Percentiles rank a stretch among this genome's conserved stretches.
Evolutionary conservation across 2,888 invertebrate genomes (phyloP).

Genomic region (Andrena minutula): DNA sequence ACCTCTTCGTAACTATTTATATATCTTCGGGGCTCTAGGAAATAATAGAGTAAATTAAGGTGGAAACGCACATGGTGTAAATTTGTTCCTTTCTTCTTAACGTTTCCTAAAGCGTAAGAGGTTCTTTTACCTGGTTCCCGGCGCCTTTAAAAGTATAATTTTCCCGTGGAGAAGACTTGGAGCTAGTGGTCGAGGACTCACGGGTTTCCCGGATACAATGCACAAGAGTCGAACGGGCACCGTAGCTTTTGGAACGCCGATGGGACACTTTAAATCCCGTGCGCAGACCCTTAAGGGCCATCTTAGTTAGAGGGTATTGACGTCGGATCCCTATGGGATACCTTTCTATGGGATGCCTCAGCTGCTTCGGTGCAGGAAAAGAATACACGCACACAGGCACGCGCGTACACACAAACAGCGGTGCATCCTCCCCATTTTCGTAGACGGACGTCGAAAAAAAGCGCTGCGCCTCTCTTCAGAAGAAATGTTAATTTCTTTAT

Average conservation of each 20-base stretch:
- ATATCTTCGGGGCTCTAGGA: neutral
- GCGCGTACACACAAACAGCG: neutral
- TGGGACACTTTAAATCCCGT: conserved; percentile 50
- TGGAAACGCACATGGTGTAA: neutral
- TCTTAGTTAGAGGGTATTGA: conserved; percentile 77
- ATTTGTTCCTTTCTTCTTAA: neutral
- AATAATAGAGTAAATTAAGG: neutral
- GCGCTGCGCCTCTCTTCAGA: neutral
- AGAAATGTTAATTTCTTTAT: conserved; percentile 37
- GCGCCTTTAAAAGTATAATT: neutral
- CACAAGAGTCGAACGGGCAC: conserved; percentile 41
- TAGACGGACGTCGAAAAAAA: conserved; percentile 15
- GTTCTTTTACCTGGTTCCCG: neutral
- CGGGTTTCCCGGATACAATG: conserved; percentile 25
- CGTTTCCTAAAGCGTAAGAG: neutral
- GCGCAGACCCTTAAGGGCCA: conserved; percentile 58
- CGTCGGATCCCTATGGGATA: conserved; percentile 54
- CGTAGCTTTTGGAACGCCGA: conserved; percentile 51
- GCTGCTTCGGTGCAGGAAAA: conserved; percentile 59
- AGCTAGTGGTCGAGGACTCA: conserved; percentile 12
- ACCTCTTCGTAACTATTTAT: neutral
- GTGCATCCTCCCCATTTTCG: conserved; percentile 7
- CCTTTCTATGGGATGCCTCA: conserved; percentile 58
- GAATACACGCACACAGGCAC: conserved; percentile 25
- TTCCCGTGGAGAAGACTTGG: neutral